Percentiles rank a stretch among this genome's conserved stretches.
phyloP scores from a whole-genome alignment of 92 coral and sea anemone species.

The Porites cylindrica region DNA sequence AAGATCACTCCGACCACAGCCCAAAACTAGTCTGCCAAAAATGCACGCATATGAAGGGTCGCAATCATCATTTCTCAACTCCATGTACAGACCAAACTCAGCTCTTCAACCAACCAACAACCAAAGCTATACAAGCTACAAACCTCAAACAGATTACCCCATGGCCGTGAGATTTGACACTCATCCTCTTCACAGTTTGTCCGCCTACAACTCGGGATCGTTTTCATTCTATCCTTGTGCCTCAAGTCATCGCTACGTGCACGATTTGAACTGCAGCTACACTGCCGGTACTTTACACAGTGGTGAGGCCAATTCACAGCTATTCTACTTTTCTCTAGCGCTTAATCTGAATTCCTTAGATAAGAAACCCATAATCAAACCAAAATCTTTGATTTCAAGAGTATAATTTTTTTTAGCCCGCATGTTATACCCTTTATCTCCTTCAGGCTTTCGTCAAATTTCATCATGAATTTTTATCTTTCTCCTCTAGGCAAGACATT shows the following conservation, averaged over 20 bases:
- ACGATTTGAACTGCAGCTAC: slow-evolving; percentile 90
- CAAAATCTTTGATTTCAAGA: slow-evolving; percentile 8
- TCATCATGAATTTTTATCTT: background rate
- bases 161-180: slow-evolving; percentile 90
- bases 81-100: slow-evolving; percentile 87
- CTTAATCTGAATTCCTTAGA: slow-evolving; percentile 42
- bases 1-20: slow-evolving; percentile 15
- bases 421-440: background rate
- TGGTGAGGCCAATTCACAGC: slow-evolving; percentile 55
- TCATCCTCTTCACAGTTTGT: slow-evolving; percentile 87
- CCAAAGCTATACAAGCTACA: slow-evolving; percentile 72
- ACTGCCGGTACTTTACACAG: slow-evolving; percentile 79
- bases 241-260: slow-evolving; percentile 88
- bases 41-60: slow-evolving; percentile 91
- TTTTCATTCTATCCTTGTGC: slow-evolving; percentile 90
- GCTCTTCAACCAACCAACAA: slow-evolving; percentile 65
- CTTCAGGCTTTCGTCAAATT: no score
- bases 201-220: slow-evolving; percentile 77
- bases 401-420: background rate
- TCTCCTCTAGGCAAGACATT: background rate
- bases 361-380: background rate
- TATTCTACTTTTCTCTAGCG: background rate
- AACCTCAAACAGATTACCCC: slow-evolving; percentile 82
- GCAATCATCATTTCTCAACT: slow-evolving; percentile 83
- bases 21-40: background rate